Conservation (phyloP, 2,113 vertebrate species). For the Pica pica region DNA sequence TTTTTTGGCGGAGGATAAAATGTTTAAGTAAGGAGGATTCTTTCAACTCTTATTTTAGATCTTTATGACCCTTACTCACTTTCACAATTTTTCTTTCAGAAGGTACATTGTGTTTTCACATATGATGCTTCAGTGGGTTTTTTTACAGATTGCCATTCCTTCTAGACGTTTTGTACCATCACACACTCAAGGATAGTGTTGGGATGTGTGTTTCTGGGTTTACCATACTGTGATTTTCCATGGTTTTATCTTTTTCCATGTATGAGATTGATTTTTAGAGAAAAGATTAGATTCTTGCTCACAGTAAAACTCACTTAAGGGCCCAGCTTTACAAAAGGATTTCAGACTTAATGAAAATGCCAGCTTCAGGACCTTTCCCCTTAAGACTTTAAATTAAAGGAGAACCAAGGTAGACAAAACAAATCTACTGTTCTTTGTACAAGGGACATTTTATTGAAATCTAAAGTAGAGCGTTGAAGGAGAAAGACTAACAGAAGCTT, state of each 20-base stretch:
- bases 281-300: background rate
- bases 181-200: background rate
- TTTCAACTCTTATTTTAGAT: background rate
- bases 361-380: background rate
- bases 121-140: background rate
- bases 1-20: background rate
- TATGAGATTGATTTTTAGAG: background rate
- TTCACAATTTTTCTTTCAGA: background rate
- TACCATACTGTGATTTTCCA: background rate
- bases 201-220: background rate
- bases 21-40: background rate
- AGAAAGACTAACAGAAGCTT: background rate
- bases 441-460: background rate
- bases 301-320: background rate
- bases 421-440: background rate
- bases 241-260: background rate
- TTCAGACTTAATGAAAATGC: background rate
- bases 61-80: background rate
- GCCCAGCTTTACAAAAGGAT: background rate
- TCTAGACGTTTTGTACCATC: background rate
- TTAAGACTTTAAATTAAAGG: background rate
- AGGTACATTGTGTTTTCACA: background rate
- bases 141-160: background rate
- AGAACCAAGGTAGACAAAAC: background rate
- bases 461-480: background rate